phyloP scores from a whole-genome alignment of 2,797 vertebrate species.

The Thaleichthys pacificus region DNA sequence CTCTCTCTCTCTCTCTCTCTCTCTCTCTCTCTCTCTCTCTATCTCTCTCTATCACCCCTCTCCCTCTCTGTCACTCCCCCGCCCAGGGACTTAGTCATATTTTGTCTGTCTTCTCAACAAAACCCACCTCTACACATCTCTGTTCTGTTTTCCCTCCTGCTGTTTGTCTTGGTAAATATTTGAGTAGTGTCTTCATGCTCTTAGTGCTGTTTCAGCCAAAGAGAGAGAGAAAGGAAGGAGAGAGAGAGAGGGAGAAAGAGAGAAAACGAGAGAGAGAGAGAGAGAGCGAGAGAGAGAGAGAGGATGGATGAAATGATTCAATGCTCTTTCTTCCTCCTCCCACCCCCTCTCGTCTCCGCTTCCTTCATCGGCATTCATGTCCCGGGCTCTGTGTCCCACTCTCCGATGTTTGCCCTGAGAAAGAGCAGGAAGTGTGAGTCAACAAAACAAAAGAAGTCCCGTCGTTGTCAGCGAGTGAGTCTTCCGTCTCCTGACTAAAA shows the following conservation, averaged over 20 bases:
- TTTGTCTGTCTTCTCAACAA: constrained; percentile 2
- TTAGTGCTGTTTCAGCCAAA: background rate
- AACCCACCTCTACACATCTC: constrained; percentile 9
- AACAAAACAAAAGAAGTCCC: background rate
- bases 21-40: too few relatives aligned
- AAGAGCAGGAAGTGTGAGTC: background rate
- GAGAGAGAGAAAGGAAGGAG: background rate
- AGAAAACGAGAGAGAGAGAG: too few relatives aligned
- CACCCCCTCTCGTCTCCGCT: background rate
- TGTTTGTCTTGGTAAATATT: constrained; percentile 17
- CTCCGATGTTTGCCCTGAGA: background rate
- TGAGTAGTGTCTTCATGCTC: constrained; percentile 16
- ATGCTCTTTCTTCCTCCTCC: background rate
- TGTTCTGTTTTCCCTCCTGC: background rate
- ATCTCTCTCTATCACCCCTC: too few relatives aligned
- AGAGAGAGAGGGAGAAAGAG: too few relatives aligned
- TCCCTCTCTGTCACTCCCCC: too few relatives aligned
- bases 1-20: too few relatives aligned
- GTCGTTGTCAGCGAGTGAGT: background rate
- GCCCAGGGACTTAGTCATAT: background rate
- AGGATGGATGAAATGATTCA: constrained; percentile 14
- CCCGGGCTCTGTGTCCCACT: background rate
- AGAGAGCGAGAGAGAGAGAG: background rate
- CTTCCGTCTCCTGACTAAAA: background rate
- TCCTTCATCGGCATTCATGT: background rate